A percentile compares a stretch with the other conserved stretches of the same genome.
These are phyloP conservation scores for Bombycilla garrulus DNA, from an alignment of 2,113 vertebrate genomes.

Conservation along the genomic window DNA sequence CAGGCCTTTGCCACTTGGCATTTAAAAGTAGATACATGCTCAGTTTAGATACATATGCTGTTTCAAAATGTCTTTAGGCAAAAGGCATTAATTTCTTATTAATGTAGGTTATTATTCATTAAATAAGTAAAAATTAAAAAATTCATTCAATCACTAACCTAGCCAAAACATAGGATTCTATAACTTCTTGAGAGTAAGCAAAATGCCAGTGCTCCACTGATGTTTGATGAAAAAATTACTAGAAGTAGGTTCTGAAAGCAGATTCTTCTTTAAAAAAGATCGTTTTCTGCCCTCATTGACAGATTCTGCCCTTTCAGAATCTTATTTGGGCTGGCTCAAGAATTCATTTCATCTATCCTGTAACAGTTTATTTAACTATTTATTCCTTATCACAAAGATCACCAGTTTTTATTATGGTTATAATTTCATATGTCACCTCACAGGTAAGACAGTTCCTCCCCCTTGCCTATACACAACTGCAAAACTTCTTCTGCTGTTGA, in stretches of 20 bases:
- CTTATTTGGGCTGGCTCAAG: neutral
- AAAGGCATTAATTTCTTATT: neutral
- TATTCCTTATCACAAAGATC: neutral
- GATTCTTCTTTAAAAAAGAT: neutral
- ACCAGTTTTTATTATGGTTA: neutral
- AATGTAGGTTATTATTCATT: neutral
- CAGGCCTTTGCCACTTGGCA: neutral
- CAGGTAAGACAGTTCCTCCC: neutral
- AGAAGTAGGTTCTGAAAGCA: neutral
- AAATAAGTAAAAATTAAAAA: neutral
- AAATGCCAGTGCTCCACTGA: neutral
- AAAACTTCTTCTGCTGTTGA: neutral
- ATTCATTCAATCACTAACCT: neutral
- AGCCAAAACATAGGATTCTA: neutral
- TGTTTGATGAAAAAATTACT: neutral
- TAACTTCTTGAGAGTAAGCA: neutral
- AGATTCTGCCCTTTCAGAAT: neutral
- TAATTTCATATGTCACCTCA: neutral
- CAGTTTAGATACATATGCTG: neutral
- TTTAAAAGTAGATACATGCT: neutral
- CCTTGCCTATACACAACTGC: neutral
- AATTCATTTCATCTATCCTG: neutral
- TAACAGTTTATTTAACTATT: neutral
- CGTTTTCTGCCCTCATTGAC: neutral
- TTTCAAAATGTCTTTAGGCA: neutral